phyloP scores from a whole-genome alignment of 2,113 vertebrate species.

The Leptosomus discolor region DNA sequence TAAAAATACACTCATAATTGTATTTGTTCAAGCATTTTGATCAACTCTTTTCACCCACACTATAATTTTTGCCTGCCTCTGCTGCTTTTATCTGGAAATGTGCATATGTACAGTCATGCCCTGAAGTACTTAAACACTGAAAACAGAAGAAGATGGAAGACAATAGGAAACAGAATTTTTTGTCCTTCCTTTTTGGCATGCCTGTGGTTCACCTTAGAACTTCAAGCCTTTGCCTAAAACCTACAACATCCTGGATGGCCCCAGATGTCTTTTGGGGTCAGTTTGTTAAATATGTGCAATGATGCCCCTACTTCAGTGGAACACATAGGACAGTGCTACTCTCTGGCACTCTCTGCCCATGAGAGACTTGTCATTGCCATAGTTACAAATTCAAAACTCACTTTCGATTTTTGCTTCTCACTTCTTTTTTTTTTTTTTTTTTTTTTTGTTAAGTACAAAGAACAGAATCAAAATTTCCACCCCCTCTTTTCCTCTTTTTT shows the following conservation, averaged over 20 bases:
- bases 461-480: not conserved
- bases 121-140: not conserved
- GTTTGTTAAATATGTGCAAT: not conserved
- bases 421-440: not conserved
- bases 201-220: not conserved
- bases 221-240: not conserved
- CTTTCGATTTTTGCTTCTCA: not conserved
- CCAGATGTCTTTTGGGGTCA: not conserved
- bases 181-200: not conserved
- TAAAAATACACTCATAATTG: not conserved
- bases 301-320: not conserved
- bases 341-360: not conserved
- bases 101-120: not conserved
- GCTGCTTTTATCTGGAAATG: not conserved
- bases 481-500: rapidly evolving
- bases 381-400: not conserved
- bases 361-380: not conserved
- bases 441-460: not conserved
- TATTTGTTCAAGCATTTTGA: not conserved
- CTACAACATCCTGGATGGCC: not conserved
- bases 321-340: not conserved
- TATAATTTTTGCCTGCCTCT: not conserved
- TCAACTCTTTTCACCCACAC: not conserved
- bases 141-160: not conserved
- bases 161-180: not conserved